Percentiles rank a stretch among this genome's conserved stretches.
Evolutionary conservation across 2,888 invertebrate species (phyloP).

Genomic region (Volucella inflata): DNA sequence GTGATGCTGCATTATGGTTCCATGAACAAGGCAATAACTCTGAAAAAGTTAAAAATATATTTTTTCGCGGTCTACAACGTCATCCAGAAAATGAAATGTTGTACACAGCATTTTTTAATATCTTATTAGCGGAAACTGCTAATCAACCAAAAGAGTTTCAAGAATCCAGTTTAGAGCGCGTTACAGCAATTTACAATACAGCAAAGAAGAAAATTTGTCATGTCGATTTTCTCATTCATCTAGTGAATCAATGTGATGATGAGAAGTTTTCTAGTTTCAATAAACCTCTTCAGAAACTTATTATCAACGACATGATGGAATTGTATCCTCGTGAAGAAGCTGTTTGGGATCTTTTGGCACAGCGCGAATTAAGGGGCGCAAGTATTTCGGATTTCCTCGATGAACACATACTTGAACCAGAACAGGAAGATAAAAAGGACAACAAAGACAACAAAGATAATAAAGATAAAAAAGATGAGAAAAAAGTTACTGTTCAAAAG

Average conservation of each 20-base stretch:
- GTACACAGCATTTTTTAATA: conserved; percentile 88
- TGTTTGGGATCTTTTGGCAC: conserved; percentile 87
- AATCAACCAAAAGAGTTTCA: conserved; percentile 77
- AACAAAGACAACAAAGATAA: background rate
- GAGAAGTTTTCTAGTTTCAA: conserved; percentile 86
- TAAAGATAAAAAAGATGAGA: background rate
- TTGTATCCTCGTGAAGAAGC: conserved; percentile 85
- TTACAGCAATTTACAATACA: conserved; percentile 86
- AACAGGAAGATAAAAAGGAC: conserved; percentile 18
- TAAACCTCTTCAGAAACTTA: conserved; percentile 85
- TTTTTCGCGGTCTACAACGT: conserved; percentile 90
- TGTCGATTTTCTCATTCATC: conserved; percentile 86
- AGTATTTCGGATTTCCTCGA: conserved; percentile 78
- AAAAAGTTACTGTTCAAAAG: conserved; percentile 46
- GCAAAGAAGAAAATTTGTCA: conserved; percentile 86
- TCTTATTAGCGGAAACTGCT: conserved; percentile 80
- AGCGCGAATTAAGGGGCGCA: conserved; percentile 85
- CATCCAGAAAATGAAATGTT: conserved; percentile 88
- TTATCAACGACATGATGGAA: conserved; percentile 85
- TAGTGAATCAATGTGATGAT: conserved; percentile 84
- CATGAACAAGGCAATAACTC: conserved; percentile 84
- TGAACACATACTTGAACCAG: background rate
- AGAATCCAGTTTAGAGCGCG: conserved; percentile 84
- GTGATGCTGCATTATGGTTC: conserved; percentile 87
- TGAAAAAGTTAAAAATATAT: conserved; percentile 88